A percentile compares a stretch with the other conserved stretches of the same genome.
Conservation (phyloP, 2,888 invertebrate genomes). For the Hirtodrosophila duncani region DNA sequence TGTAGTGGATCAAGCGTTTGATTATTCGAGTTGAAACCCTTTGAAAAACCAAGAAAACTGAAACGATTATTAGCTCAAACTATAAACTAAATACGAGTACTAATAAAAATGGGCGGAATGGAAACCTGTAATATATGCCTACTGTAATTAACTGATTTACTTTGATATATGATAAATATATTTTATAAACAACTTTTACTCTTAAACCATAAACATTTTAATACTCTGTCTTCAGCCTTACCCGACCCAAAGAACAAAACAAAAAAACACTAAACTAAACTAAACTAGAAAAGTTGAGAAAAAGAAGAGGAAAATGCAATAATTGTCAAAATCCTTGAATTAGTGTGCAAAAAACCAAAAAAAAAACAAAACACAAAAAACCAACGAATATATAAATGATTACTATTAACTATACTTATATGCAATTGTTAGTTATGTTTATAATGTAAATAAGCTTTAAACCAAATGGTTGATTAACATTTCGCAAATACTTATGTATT, state of each 20-base stretch:
- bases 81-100: slow-evolving; percentile 8
- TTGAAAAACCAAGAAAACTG: slow-evolving; percentile 4
- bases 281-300: slow-evolving; percentile 16
- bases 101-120: slow-evolving; percentile 25
- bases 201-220: slow-evolving; percentile 53
- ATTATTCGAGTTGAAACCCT: slow-evolving; percentile 53
- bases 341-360: slow-evolving; percentile 20
- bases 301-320: slow-evolving; percentile 8
- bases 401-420: too few relatives aligned
- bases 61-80: slow-evolving; percentile 39
- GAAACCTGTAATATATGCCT: slow-evolving; percentile 55
- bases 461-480: slow-evolving; percentile 33
- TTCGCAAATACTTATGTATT: slow-evolving; percentile 24
- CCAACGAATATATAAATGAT: slow-evolving; percentile 41
- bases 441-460: slow-evolving; percentile 61
- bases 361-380: too few relatives aligned
- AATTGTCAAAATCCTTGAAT: slow-evolving; percentile 24
- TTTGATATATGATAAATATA: slow-evolving; percentile 63
- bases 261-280: slow-evolving; percentile 14
- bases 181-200: slow-evolving; percentile 69
- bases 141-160: slow-evolving; percentile 40
- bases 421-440: slow-evolving; percentile 58
- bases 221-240: slow-evolving; percentile 70
- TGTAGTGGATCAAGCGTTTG: slow-evolving; percentile 60
- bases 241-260: slow-evolving; percentile 21